Conservation (phyloP, 2,888 invertebrate genomes). For the Myopa testacea region DNA sequence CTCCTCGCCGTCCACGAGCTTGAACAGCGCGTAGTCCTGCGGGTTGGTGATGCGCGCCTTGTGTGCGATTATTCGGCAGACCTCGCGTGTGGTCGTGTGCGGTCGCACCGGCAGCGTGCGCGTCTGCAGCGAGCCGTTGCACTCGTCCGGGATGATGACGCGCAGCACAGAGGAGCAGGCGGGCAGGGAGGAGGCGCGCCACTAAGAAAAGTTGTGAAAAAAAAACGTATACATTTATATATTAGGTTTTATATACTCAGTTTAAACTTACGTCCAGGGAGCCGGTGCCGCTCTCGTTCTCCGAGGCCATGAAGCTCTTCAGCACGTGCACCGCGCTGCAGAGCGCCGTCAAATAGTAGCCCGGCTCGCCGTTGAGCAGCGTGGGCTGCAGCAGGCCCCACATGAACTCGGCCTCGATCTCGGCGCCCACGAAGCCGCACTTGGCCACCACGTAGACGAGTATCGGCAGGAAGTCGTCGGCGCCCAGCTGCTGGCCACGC, state of each 20-base stretch:
- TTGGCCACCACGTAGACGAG: slow-evolving; percentile 93
- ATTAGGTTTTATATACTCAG: neutral
- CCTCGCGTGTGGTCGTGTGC: slow-evolving; percentile 91
- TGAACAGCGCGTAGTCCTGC: slow-evolving; percentile 94
- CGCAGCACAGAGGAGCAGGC: slow-evolving; percentile 81
- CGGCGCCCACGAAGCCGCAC: slow-evolving; percentile 89
- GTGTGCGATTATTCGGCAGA: slow-evolving; percentile 94
- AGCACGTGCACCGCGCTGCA: slow-evolving; percentile 84
- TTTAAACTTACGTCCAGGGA: slow-evolving; percentile 65
- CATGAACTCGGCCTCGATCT: slow-evolving; percentile 97
- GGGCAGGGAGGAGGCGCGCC: slow-evolving; percentile 72
- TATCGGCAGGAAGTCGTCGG: slow-evolving; percentile 91
- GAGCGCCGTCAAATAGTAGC: slow-evolving; percentile 93
- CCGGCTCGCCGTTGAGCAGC: slow-evolving; percentile 90
- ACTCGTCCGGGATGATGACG: slow-evolving; percentile 94
- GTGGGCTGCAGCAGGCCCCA: slow-evolving; percentile 93
- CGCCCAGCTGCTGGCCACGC: slow-evolving; percentile 73
- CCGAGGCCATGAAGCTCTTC: slow-evolving; percentile 68
- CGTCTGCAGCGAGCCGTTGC: slow-evolving; percentile 90
- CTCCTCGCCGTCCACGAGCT: slow-evolving; percentile 92
- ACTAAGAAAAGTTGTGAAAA: slow-evolving; percentile 56
- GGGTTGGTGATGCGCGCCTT: slow-evolving; percentile 96
- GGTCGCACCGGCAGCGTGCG: slow-evolving; percentile 94
- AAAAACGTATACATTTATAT: neutral
- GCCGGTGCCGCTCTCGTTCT: slow-evolving; percentile 65